Base-by-base conservation (phyloP, 1,140 invertebrate genomes). In the Eriosoma lanigerum region DNA sequence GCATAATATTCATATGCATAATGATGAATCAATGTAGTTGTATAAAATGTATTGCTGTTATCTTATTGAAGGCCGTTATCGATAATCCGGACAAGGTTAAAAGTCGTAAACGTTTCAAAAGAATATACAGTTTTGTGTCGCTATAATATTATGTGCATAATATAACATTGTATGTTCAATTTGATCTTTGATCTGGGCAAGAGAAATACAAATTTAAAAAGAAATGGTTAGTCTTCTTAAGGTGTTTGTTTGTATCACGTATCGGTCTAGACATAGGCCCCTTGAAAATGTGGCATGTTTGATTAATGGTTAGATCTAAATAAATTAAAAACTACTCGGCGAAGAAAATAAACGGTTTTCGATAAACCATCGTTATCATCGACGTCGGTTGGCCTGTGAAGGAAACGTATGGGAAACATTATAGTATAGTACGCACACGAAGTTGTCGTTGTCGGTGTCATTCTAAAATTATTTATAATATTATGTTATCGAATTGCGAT, bases 71-170 rank as follows among this genome's bases (percentile, higher is more conserved):
- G 68, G 48, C 13, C 46, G 48, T 72, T 72, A 52, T 72, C 68
- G 68, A 52, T 72, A 50, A 72, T 72, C 68, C 68, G 68, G 24
- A 72, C 68, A 52, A 72, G 68, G 68, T 72, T 72, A 72, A 70
- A 50, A 72, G 68, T 72, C 68, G 46, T 24, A 17, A 17, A 46
- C 21, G 68, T 29, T 72, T 29, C 24, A 72, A 72, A 72, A 72
- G 24, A 72, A 50, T 48, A 68, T 46, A 48, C 21, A 48, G 24
- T 72, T 52, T 9, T 52, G 24, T 70, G 46, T 70, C 44, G 50
- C 24, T 17, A 29, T 72, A 4, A 38, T 38, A 54, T 54, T 54
- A 52, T 29, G 68, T 68, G 32, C 66, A 48, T 8, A 56, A 62
- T 29, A 32, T 32, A 50, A 50, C 48, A 70, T 26, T 70, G 15